Percentiles rank a stretch among this genome's conserved stretches.
phyloP scores from a whole-genome alignment of 2,888 invertebrate genomes.

The Proisotoma minuta region DNA sequence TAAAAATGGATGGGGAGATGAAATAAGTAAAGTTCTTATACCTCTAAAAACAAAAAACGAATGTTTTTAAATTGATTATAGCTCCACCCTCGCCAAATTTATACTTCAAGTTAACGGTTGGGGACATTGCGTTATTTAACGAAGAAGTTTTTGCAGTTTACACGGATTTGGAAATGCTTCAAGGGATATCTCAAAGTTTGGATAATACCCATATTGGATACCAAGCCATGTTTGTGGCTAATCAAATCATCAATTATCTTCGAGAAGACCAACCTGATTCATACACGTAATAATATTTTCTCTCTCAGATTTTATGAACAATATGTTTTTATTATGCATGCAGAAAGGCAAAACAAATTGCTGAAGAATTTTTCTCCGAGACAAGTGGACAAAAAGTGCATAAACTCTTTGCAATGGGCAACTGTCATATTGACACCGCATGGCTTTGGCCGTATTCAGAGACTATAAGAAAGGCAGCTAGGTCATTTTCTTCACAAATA shows the following conservation, averaged over 20 bases:
- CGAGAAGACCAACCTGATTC: conserved; percentile 29
- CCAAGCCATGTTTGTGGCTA: conserved; percentile 54
- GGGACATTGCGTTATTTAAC: conserved; percentile 52
- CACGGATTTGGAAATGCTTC: conserved; percentile 52
- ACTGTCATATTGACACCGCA: conserved; percentile 55
- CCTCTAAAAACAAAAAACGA: no score
- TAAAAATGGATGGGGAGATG: not conserved
- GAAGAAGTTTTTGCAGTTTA: conserved; percentile 50
- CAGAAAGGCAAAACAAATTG: conserved; percentile 48
- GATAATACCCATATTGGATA: conserved; percentile 51
- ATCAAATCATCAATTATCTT: conserved; percentile 53
- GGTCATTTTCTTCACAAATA: conserved; percentile 54
- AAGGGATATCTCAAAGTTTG: conserved; percentile 52
- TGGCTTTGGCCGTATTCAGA: conserved; percentile 57
- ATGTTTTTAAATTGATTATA: conserved; percentile 15
- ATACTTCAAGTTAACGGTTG: conserved; percentile 50
- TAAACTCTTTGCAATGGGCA: conserved; percentile 53
- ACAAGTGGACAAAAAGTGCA: conserved; percentile 52
- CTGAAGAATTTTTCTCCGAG: conserved; percentile 50
- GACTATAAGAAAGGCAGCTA: conserved; percentile 54
- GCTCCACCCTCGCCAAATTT: conserved; percentile 51
- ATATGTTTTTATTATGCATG: not conserved
- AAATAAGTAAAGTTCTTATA: not conserved
- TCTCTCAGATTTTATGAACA: not conserved
- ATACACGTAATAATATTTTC: not conserved